Conservation (phyloP, 2,113 vertebrate species). For the Anolis carolinensis region DNA sequence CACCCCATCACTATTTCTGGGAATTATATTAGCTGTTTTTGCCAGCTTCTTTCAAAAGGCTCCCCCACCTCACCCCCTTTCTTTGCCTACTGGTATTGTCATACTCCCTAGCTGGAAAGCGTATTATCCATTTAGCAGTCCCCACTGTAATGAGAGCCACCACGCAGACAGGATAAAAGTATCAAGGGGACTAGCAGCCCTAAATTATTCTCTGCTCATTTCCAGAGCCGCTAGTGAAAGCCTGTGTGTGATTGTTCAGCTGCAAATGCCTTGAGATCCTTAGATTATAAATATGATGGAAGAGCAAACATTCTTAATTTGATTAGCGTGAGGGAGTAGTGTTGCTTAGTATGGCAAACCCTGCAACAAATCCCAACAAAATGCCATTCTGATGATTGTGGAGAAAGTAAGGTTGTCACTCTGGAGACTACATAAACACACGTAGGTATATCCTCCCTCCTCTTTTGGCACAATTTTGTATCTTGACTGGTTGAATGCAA, state of each 20-base stretch:
- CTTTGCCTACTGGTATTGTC: constrained; percentile 45
- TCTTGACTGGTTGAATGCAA: too few species aligned
- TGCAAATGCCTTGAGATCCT: constrained; percentile 42
- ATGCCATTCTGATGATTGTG: not conserved
- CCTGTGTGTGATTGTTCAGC: constrained; percentile 40
- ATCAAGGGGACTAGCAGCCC: constrained; percentile 16
- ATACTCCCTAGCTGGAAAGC: constrained; percentile 34
- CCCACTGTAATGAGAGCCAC: constrained; percentile 42
- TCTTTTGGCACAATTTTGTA: not conserved
- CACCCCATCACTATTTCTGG: constrained; percentile 28
- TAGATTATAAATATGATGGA: constrained; percentile 26
- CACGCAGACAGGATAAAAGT: constrained; percentile 14
- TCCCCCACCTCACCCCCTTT: constrained; percentile 37
- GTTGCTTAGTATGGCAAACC: not conserved
- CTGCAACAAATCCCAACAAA: not conserved
- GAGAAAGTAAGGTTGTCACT: not conserved
- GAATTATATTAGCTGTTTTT: constrained; percentile 11
- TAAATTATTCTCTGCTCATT: constrained; percentile 14
- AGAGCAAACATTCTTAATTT: constrained; percentile 34
- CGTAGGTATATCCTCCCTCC: too few species aligned
- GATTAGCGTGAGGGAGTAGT: not conserved
- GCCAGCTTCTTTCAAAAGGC: constrained; percentile 43
- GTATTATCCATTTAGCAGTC: constrained; percentile 52
- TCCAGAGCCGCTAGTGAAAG: constrained; percentile 22
- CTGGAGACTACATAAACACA: not conserved